A percentile compares a stretch with the other conserved stretches of the same genome.
These are phyloP conservation scores for Lumbricus terrestris DNA, from an alignment of 2,888 invertebrate species.

Conservation along the genomic window DNA sequence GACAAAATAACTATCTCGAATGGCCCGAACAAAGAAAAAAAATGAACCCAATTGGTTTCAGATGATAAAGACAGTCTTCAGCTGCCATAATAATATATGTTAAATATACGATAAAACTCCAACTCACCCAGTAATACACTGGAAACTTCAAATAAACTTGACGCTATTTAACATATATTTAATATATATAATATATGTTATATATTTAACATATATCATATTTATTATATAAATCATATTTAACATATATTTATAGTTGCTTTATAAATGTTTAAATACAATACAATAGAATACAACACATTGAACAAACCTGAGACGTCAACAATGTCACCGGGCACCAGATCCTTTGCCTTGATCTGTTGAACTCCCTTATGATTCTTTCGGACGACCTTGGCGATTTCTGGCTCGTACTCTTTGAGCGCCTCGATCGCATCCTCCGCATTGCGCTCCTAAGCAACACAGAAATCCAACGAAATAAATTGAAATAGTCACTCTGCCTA, in stretches of 20 bases:
- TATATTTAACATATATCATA: too few relatives aligned
- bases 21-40: neutral
- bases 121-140: neutral
- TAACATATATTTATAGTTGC: too few relatives aligned
- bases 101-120: neutral
- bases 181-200: too few relatives aligned
- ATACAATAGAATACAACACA: too few relatives aligned
- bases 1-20: neutral
- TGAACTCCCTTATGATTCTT: constrained; percentile 94
- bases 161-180: too few relatives aligned
- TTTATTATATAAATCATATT: too few relatives aligned
- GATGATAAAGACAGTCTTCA: neutral
- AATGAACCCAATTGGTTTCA: neutral
- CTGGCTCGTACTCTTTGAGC: constrained; percentile 99
- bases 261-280: too few relatives aligned
- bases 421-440: constrained; percentile 99
- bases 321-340: constrained; percentile 97
- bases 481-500: neutral
- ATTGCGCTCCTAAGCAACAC: constrained; percentile 82
- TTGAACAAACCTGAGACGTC: constrained; percentile 74
- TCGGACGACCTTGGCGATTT: constrained; percentile 96
- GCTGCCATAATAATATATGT: too few relatives aligned
- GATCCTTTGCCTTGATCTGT: constrained; percentile 93
- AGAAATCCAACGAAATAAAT: neutral
- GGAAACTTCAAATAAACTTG: too few relatives aligned